phyloP scores from a whole-genome alignment of 2,888 invertebrate species.

The Drosophila aldrichi region DNA sequence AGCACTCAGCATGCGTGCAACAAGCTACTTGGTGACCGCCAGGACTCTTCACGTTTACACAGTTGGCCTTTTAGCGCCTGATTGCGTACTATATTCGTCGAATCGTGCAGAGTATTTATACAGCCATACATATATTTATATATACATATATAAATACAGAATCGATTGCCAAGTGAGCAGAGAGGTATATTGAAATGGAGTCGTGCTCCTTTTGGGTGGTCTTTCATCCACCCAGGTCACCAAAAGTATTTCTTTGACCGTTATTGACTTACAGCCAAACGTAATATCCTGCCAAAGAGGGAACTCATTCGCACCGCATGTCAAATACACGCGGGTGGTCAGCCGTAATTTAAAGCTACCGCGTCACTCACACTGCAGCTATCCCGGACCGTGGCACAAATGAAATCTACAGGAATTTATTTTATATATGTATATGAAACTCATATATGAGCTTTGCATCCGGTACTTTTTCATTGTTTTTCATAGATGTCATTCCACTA shows the following conservation, averaged over 20 bases:
- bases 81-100: constrained; percentile 1
- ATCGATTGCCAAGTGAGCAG: background rate
- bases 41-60: background rate
- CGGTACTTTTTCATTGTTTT: background rate
- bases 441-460: background rate
- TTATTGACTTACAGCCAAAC: constrained; percentile 4
- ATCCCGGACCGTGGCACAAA: background rate
- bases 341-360: background rate
- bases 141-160: background rate
- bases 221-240: no score
- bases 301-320: background rate
- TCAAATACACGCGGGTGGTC: background rate
- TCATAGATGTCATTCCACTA: background rate
- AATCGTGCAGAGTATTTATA: background rate
- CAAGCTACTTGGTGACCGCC: background rate
- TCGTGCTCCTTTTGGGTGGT: background rate
- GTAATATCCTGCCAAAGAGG: background rate
- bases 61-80: background rate
- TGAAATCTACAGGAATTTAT: background rate
- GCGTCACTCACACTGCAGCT: background rate
- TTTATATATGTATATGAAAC: background rate
- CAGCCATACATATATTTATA: background rate
- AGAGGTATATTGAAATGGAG: background rate
- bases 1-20: constrained; percentile 1
- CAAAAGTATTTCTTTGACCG: background rate